phyloP scores from a whole-genome alignment of 2,888 invertebrate species.

The Mamestra brassicae region DNA sequence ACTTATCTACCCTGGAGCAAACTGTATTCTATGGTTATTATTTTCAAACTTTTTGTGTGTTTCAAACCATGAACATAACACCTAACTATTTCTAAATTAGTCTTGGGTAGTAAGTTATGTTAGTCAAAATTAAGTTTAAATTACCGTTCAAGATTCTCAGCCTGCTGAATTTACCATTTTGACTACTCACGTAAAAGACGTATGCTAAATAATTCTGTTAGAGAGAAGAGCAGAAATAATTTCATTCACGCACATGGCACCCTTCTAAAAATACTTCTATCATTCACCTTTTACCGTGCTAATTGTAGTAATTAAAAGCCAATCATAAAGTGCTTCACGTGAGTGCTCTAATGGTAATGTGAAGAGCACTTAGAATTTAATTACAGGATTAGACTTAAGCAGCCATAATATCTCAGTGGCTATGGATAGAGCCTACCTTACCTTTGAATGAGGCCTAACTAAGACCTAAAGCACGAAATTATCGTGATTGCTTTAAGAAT shows the following conservation, averaged over 20 bases:
- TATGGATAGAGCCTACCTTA: background rate
- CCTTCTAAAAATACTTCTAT: constrained; percentile 16
- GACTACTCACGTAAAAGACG: background rate
- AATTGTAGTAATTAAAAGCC: constrained; percentile 44
- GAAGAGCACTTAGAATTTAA: constrained; percentile 34
- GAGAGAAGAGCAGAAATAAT: background rate
- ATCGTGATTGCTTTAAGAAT: background rate
- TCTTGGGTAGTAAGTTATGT: background rate
- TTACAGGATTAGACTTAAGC: constrained; percentile 39
- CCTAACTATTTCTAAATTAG: background rate
- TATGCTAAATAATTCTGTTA: constrained; percentile 8
- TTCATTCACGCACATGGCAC: background rate
- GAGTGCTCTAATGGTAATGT: constrained; percentile 49
- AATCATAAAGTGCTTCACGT: constrained; percentile 46
- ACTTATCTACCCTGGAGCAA: background rate
- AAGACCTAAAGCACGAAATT: background rate
- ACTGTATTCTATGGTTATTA: background rate
- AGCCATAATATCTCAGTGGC: constrained; percentile 14
- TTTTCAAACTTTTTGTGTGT: no score
- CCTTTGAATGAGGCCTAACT: background rate
- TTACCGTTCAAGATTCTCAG: background rate
- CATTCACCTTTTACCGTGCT: constrained; percentile 19
- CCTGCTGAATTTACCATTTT: background rate
- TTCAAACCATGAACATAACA: background rate
- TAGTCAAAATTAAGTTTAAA: background rate